These are phyloP conservation scores for Heteropelma amictum DNA, from an alignment of 2,888 invertebrate genomes.

Conservation along the genomic window DNA sequence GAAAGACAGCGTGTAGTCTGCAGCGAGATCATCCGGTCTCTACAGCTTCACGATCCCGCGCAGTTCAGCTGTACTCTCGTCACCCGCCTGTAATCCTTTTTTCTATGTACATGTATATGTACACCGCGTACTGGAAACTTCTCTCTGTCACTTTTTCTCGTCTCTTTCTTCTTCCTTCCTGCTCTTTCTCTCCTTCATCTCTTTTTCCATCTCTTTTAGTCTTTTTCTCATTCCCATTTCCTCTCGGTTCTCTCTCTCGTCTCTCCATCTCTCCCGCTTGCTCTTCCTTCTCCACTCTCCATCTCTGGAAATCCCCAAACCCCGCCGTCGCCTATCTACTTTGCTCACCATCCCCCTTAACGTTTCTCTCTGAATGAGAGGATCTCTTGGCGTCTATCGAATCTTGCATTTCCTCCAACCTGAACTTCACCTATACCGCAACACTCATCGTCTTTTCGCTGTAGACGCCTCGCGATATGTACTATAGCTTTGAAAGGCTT, in stretches of 20 bases:
- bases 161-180: not conserved
- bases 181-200: not conserved
- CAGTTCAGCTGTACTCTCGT: too few species aligned
- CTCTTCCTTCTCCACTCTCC: not conserved
- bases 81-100: too few species aligned
- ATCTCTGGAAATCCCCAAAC: not conserved
- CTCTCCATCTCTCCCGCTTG: not conserved
- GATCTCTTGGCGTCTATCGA: slow-evolving; percentile 12
- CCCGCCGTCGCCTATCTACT: not conserved
- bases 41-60: too few species aligned
- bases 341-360: not conserved
- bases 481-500: not conserved
- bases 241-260: not conserved
- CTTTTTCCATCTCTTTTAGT: not conserved
- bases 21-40: too few species aligned
- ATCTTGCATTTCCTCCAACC: not conserved
- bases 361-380: not conserved
- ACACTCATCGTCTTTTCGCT: not conserved
- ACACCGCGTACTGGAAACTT: too few species aligned
- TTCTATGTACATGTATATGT: too few species aligned
- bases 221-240: not conserved
- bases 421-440: not conserved
- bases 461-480: not conserved
- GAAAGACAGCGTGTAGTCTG: too few species aligned
- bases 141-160: not conserved